Evolutionary conservation across 2,113 vertebrate genomes (phyloP).

Genomic region (Xenopus laevis): DNA sequence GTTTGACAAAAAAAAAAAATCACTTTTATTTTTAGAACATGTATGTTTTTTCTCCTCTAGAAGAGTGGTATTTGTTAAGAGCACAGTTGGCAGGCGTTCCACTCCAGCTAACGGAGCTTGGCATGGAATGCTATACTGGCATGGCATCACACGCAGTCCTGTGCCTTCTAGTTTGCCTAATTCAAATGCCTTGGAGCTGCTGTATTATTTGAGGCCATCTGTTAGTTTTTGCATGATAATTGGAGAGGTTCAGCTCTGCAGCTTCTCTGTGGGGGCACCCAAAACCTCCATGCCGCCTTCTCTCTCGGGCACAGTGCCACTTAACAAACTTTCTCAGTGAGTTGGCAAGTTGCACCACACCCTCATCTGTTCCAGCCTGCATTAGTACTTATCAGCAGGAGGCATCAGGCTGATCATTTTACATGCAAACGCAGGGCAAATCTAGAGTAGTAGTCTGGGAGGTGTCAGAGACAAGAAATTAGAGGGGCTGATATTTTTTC

Average conservation of each 20-base stretch:
- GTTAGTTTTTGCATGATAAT: conserved; percentile 6
- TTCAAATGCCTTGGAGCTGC: not conserved
- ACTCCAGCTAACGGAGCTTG: too few species aligned
- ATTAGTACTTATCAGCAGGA: not conserved
- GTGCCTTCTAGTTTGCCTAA: not conserved
- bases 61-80: too few species aligned
- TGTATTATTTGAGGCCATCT: conserved; percentile 17
- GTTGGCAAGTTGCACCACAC: not conserved
- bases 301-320: conserved; percentile 17
- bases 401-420: not conserved
- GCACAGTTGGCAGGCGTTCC: too few species aligned
- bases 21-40: too few species aligned
- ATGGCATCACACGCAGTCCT: too few species aligned
- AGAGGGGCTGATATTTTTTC: too few species aligned
- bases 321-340: not conserved
- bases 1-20: too few species aligned
- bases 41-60: too few species aligned
- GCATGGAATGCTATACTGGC: too few species aligned
- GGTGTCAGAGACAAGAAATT: too few species aligned
- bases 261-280: not conserved
- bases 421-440: too few species aligned
- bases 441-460: too few species aligned
- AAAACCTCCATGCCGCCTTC: not conserved
- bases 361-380: not conserved
- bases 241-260: conserved; percentile 4